Evolutionary conservation across 1,140 invertebrate species (phyloP), one percentile per base, ranked within the genome.

Genomic region (Oscheius sp.): DNA sequence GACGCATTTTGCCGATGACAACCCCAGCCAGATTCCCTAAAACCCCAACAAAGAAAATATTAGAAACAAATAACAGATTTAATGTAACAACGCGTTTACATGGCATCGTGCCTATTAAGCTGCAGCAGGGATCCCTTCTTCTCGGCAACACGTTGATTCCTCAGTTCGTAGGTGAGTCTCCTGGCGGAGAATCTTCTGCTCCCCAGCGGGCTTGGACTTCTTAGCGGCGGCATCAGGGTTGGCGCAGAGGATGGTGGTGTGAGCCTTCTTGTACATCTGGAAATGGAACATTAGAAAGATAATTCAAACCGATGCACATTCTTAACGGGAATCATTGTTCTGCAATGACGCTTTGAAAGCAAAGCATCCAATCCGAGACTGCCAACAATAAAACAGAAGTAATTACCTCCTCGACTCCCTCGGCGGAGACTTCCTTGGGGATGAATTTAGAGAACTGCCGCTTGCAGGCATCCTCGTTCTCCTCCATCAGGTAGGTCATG

Each of bases 371-470:
- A 38, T 67, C 4, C 13, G 42, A 55, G 62, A 2, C 13, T 15
- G 13, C 32, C 2, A 64, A 4, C 20, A 13, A 45, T 35, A 61
- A 62, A 2, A 28, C 42, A n/a, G n/a, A 61, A 89, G 90, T 90
- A 13, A 7, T 7, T 88, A 96, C 93, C 18, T 23, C 52, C 26
- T 73, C 72, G 29, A 74, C 32, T 84, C 88, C 89, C 79, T 96
- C 93, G 79, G 94, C 89, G 84, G 80, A 86, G 35, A 90, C 81
- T 62, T 88, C 88, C 70, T 79, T 76, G 84, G 93, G 93, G 80
- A 97, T 94, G 87, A 94, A 99, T 81, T 91, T 90, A 78, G 94
- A 94, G 87, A 99, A 99, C 84, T 99, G 96, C 79, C 91, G 91
- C 86, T 97, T 97, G 88, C 92, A 99, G 0, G 91, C 91, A 72